A percentile compares a stretch with the other conserved stretches of the same genome.
Evolutionary conservation across 2,888 invertebrate species (phyloP).

Genomic region (Dysmachus trigonus): DNA sequence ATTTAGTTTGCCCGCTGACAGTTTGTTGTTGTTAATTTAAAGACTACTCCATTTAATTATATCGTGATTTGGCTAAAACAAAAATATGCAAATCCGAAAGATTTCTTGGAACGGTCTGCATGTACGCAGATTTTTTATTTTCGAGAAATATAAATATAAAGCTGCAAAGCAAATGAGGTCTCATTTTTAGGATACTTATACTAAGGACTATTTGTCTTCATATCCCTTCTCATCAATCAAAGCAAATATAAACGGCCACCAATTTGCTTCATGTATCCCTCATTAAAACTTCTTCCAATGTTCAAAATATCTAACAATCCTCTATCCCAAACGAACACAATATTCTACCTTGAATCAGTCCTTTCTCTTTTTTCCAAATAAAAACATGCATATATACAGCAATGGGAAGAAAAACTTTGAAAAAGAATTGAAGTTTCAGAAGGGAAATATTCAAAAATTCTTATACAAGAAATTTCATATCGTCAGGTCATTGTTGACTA

Average conservation of each 20-base stretch:
- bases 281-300: neutral
- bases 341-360: neutral
- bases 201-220: neutral
- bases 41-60: too few species aligned
- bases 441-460: neutral
- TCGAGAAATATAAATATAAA: too few species aligned
- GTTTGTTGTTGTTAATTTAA: too few species aligned
- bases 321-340: neutral
- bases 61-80: too few species aligned
- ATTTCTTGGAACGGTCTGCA: too few species aligned
- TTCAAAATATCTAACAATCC: neutral
- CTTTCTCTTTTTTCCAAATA: neutral
- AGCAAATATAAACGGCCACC: neutral
- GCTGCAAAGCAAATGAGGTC: too few species aligned
- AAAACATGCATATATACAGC: neutral
- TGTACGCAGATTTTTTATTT: too few species aligned
- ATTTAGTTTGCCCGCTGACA: too few species aligned
- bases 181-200: too few species aligned
- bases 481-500: neutral
- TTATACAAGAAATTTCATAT: neutral
- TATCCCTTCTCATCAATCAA: neutral
- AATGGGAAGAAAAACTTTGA: neutral
- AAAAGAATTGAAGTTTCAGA: neutral
- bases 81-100: too few species aligned
- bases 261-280: neutral